These are phyloP conservation scores for Pelobates cultripes DNA, from an alignment of 2,797 vertebrate species.

Conservation along the genomic window DNA sequence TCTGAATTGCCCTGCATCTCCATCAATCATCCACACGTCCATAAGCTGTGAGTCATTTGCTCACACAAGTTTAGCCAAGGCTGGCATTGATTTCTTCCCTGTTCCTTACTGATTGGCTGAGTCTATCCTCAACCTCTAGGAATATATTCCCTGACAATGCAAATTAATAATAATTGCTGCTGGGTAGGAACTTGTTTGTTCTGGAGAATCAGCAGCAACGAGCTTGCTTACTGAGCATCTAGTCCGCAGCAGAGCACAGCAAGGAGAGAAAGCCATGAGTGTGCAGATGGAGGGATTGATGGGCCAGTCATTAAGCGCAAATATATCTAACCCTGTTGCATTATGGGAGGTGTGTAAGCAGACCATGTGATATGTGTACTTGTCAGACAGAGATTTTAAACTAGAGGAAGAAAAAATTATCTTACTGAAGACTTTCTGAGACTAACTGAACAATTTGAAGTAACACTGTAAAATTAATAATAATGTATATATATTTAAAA, in stretches of 20 bases:
- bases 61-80: neutral
- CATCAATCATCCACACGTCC: neutral
- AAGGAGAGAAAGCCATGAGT: neutral
- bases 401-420: too few species aligned
- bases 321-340: too few species aligned
- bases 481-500: too few species aligned
- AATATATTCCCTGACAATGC: slow-evolving; percentile 37
- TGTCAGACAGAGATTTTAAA: too few species aligned
- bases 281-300: neutral
- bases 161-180: slow-evolving; percentile 19
- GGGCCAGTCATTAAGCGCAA: too few species aligned
- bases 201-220: slow-evolving; percentile 23
- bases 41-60: slow-evolving; percentile 3
- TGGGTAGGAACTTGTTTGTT: slow-evolving; percentile 3
- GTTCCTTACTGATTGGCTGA: neutral
- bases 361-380: too few species aligned
- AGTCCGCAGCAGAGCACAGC: slow-evolving; percentile 20
- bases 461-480: too few species aligned
- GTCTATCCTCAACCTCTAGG: neutral
- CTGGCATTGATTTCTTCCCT: neutral
- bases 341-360: too few species aligned
- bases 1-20: neutral
- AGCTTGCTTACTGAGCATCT: slow-evolving; percentile 17
- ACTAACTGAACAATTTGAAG: too few species aligned
- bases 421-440: too few species aligned